Conservation (phyloP, 2,113 vertebrate genomes). For the Zosterops lateralis region DNA sequence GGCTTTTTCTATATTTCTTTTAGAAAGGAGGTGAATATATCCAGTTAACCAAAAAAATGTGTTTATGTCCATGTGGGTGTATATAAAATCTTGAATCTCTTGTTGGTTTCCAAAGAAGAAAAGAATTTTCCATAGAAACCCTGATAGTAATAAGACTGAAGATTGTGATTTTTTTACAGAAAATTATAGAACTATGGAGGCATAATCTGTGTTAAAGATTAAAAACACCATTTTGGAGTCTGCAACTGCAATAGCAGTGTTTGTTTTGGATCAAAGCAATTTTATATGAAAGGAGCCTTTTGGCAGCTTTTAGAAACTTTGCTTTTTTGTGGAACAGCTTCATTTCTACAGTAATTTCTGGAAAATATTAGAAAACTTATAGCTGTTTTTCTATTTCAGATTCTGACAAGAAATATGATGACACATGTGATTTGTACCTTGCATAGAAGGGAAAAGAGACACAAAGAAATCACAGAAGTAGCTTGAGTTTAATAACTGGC, state of each 20-base stretch:
- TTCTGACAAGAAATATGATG: not conserved
- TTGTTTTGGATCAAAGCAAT: not conserved
- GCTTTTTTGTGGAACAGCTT: not conserved
- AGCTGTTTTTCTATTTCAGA: not conserved
- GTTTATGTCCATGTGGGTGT: constrained; percentile 2
- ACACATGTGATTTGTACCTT: not conserved
- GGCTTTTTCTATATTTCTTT: not conserved
- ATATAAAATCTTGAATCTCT: not conserved
- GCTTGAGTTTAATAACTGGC: not conserved
- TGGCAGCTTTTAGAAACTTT: not conserved
- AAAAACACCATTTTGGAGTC: not conserved
- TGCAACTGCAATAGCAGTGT: not conserved
- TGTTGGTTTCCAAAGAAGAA: constrained; percentile 16
- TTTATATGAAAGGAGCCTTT: not conserved
- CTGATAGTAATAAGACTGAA: not conserved
- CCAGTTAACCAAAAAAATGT: not conserved
- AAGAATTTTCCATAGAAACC: constrained; percentile 41
- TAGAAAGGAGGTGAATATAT: not conserved
- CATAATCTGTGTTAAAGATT: not conserved
- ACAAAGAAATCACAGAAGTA: not conserved
- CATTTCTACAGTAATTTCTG: not conserved
- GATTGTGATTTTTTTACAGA: not conserved
- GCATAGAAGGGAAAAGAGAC: not conserved
- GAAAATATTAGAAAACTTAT: not conserved
- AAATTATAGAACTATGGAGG: not conserved